Base-by-base conservation (phyloP, 2,797 vertebrate species). In the Scolopax rusticola region DNA sequence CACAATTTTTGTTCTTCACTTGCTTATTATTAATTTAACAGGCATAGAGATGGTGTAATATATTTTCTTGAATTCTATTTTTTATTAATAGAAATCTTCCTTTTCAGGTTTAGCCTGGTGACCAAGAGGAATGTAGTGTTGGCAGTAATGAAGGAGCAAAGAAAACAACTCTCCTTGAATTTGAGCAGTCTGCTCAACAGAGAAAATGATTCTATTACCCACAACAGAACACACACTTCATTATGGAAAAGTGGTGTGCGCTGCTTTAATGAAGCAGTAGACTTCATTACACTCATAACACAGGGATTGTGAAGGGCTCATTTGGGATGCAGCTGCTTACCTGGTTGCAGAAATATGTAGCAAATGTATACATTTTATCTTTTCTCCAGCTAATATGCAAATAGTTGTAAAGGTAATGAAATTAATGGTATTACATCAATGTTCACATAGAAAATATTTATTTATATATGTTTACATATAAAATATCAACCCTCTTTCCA, bases 21-120 rank as follows among this genome's bases (percentile, higher is more conserved):
- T 94, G 15, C 78, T 68, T 96, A 89, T 94, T 92, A 96, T 59
- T 97, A 96, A 96, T 95, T 96, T 84, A 95, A 65, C 41, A 90
- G 50, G 9, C 25, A 40, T 28, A 71, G 76, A 89, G 30, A 78
- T 63, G 47, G 64, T 76, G 38, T 45, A 89, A 94, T 90, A 59
- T 71, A 92, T 94, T 96, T 92, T 95, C 53, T 90, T 8, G 23
- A 24, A 16, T 91, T 94, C 40, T 15, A 73, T 45, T 87, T 93
- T 80, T 79, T 80, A 87, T 75, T 92, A 93, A 89, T 73, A 77
- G 56, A 91, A 85, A 4, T 38, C 54, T 75, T 73, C n/a, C 11
- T 82, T 81, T 75, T 65, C 33, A 70, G 28, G 30, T 67, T 94
- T 87, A 76, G 16, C 33, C 41, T 1, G 1, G 3, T 41, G 48